Evolutionary conservation across 2,113 vertebrate genomes (phyloP).

Genomic region (Lampris megalopsis): DNA sequence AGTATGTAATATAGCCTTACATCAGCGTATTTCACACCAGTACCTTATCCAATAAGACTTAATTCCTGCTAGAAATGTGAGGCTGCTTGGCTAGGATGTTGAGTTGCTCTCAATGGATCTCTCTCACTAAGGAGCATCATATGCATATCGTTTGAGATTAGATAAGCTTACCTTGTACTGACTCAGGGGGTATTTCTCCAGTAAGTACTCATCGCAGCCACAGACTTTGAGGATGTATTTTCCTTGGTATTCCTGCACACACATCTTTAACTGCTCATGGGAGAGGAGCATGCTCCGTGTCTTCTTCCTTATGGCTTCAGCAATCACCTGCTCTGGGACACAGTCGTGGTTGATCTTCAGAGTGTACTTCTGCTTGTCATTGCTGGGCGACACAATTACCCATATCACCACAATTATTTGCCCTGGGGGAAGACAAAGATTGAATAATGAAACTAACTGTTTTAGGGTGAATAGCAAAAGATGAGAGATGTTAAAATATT

Average conservation of each 20-base stretch:
- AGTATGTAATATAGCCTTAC: not conserved
- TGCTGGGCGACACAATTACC: slow-evolving; percentile 98
- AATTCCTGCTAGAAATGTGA: slow-evolving; percentile 42
- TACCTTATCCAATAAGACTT: slow-evolving; percentile 19
- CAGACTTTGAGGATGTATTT: slow-evolving; percentile 99
- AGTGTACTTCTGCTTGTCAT: slow-evolving; percentile 98
- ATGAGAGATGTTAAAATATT: no score
- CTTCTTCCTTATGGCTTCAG: slow-evolving; percentile 98
- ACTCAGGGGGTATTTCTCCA: slow-evolving; percentile 98
- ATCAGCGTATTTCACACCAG: slow-evolving; percentile 19
- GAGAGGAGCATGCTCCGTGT: slow-evolving; percentile 98
- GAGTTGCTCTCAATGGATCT: slow-evolving; percentile 48
- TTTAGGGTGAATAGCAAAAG: not conserved
- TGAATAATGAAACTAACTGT: not conserved
- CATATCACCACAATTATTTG: slow-evolving; percentile 99
- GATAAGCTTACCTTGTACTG: slow-evolving; percentile 93
- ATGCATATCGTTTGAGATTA: slow-evolving; percentile 30
- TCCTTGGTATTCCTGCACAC: slow-evolving; percentile 98
- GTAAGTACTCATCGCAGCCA: slow-evolving; percentile 97
- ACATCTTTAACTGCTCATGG: slow-evolving; percentile 96
- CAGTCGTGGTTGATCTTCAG: slow-evolving; percentile 98
- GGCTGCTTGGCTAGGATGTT: slow-evolving; percentile 23
- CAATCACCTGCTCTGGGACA: slow-evolving; percentile 98
- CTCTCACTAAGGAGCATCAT: slow-evolving; percentile 30
- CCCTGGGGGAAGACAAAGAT: slow-evolving; percentile 79